Percentiles rank a stretch among this genome's conserved stretches.
These are phyloP conservation scores for Amazona guildingii DNA, from an alignment of 2,113 vertebrate species.

Conservation along the genomic window DNA sequence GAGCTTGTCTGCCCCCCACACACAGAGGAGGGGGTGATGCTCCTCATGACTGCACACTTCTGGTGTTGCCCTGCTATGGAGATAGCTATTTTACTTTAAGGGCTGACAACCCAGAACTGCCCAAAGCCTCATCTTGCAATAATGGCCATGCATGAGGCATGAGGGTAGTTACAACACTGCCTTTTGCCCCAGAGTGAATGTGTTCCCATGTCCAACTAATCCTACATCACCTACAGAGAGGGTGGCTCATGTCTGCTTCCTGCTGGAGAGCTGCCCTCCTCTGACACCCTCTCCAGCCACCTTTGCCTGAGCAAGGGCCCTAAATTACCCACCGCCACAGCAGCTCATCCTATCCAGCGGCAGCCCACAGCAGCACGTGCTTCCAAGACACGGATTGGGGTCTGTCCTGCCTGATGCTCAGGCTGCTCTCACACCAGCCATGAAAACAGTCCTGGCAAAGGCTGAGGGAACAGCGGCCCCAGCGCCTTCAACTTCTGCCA, in stretches of 20 bases:
- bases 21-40: fast-evolving
- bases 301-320: not conserved
- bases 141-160: fast-evolving
- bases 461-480: not conserved
- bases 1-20: not conserved
- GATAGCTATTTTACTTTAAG: not conserved
- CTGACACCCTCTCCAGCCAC: not conserved
- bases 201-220: not conserved
- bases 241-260: not conserved
- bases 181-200: not conserved
- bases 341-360: not conserved
- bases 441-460: not conserved
- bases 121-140: not conserved
- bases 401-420: not conserved
- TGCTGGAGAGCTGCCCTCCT: not conserved
- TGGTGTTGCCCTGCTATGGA: not conserved
- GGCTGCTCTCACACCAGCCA: not conserved
- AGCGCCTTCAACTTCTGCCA: not conserved
- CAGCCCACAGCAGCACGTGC: not conserved
- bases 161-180: not conserved
- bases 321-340: fast-evolving
- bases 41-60: not conserved
- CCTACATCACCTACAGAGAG: not conserved
- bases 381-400: not conserved
- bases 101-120: not conserved